Evolutionary conservation across 2,113 vertebrate species (phyloP).

Genomic region (Proteles cristata): DNA sequence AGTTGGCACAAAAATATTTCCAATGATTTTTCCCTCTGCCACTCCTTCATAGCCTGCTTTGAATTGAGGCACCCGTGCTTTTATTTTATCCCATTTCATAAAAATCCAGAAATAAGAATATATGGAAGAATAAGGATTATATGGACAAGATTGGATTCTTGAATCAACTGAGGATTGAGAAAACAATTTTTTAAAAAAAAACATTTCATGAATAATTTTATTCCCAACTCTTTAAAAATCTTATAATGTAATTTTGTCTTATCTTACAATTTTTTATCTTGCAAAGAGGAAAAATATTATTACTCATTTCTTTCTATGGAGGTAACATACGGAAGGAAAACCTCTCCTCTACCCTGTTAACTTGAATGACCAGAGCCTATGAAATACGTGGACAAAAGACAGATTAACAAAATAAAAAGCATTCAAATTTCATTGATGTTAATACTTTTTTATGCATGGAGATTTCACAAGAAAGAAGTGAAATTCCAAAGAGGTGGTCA

Average conservation of each 20-base stretch:
- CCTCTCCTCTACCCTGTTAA: not conserved
- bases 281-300: not conserved
- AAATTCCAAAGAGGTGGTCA: not conserved
- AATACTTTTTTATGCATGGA: not conserved
- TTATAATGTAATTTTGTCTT: not conserved
- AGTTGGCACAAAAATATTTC: not conserved
- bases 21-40: not conserved
- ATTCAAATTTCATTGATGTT: not conserved
- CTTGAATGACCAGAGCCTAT: too few relatives aligned
- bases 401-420: not conserved
- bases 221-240: not conserved
- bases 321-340: not conserved
- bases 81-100: not conserved
- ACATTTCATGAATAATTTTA: not conserved
- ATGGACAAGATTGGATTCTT: not conserved
- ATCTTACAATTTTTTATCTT: not conserved
- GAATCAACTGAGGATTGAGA: not conserved
- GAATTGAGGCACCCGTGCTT: not conserved
- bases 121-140: not conserved
- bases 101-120: not conserved
- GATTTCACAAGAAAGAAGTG: not conserved
- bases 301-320: not conserved
- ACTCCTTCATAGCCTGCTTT: not conserved
- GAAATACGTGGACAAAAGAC: not conserved
- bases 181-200: not conserved